Conservation (phyloP, 1,140 invertebrate species). For the Drosophila arizonae region DNA sequence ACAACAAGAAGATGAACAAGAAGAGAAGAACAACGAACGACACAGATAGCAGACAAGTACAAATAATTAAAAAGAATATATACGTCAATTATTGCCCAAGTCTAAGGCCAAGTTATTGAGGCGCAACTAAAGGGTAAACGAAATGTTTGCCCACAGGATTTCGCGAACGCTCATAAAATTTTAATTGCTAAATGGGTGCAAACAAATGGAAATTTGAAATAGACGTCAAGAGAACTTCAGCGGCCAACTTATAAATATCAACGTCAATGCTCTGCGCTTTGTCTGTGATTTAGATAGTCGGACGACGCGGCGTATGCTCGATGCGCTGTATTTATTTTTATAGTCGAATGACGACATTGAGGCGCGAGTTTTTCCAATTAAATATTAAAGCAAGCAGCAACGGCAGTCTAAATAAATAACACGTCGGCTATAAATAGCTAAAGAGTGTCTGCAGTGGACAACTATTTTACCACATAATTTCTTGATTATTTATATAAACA, state of each 20-base stretch:
- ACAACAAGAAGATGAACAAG: slow-evolving; percentile 5
- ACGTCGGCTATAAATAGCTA: slow-evolving; percentile 29
- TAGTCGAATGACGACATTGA: slow-evolving; percentile 73
- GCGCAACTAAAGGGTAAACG: slow-evolving; percentile 6
- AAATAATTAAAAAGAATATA: slow-evolving; percentile 30
- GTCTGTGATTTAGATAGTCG: slow-evolving; percentile 18
- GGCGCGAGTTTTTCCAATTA: slow-evolving; percentile 73
- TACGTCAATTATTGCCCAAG: slow-evolving; percentile 25
- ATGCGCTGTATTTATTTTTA: slow-evolving; percentile 63
- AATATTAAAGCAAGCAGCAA: slow-evolving; percentile 51
- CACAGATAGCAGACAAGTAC: slow-evolving; percentile 18
- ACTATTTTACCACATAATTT: slow-evolving; percentile 47
- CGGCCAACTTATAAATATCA: slow-evolving; percentile 63
- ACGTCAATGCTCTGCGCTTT: slow-evolving; percentile 12
- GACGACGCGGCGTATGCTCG: slow-evolving; percentile 37
- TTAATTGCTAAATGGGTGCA: slow-evolving; percentile 57
- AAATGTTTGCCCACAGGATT: slow-evolving; percentile 31
- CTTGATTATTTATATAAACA: slow-evolving; percentile 18
- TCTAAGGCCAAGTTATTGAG: background rate
- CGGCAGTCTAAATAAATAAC: slow-evolving; percentile 65
- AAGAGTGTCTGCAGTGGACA: slow-evolving; percentile 24
- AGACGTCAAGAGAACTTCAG: slow-evolving; percentile 48
- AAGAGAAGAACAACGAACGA: background rate
- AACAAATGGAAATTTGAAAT: slow-evolving; percentile 24
- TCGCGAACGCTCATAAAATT: slow-evolving; percentile 37